Evolutionary conservation across 1,140 invertebrate species (phyloP).

Genomic region (Diabrotica virgifera): DNA sequence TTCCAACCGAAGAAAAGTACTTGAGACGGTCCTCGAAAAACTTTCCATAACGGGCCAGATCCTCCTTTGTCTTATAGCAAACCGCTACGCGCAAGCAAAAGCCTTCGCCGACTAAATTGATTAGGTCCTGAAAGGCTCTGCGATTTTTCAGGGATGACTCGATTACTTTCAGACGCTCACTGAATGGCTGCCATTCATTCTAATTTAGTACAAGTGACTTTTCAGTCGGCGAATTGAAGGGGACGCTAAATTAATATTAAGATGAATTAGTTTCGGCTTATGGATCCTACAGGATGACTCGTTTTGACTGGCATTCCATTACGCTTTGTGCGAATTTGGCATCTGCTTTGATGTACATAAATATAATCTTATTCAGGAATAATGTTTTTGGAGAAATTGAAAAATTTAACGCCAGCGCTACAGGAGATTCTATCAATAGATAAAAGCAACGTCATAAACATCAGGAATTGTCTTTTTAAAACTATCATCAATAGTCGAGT

Average conservation of each 20-base stretch:
- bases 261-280: conserved; percentile 27
- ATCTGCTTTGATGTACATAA: too few relatives aligned
- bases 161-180: conserved; percentile 26
- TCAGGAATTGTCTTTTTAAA: too few relatives aligned
- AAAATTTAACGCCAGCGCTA: too few relatives aligned
- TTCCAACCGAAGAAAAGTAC: not conserved
- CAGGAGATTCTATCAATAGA: too few relatives aligned
- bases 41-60: not conserved
- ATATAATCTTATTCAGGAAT: too few relatives aligned
- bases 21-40: not conserved
- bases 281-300: too few relatives aligned
- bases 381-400: too few relatives aligned
- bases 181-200: conserved; percentile 31
- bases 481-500: too few relatives aligned
- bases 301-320: too few relatives aligned
- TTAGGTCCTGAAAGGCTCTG: conserved; percentile 28
- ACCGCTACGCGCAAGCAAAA: not conserved
- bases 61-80: not conserved
- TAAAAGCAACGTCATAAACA: too few relatives aligned
- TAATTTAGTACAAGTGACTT: conserved; percentile 32
- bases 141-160: conserved; percentile 33
- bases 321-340: too few relatives aligned
- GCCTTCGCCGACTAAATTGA: conserved; percentile 27
- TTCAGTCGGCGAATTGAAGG: conserved; percentile 24
- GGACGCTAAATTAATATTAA: conserved; percentile 27